These are phyloP conservation scores for Sminthurinus aureus DNA, from an alignment of 2,888 invertebrate species.

Conservation along the genomic window DNA sequence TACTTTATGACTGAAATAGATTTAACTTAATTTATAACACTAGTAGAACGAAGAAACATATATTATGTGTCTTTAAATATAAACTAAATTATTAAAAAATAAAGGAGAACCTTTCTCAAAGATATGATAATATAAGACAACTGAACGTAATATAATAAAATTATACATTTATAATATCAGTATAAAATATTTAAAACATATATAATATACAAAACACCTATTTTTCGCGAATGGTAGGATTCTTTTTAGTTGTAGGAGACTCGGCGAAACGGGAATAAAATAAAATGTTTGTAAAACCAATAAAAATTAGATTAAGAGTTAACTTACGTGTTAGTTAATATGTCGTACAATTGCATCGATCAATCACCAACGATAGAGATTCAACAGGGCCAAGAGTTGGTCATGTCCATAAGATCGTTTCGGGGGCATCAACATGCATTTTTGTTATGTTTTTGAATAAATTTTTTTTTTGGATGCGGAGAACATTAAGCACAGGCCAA, in stretches of 20 bases:
- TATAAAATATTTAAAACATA: too few species aligned
- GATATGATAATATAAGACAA: too few species aligned
- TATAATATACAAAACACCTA: too few species aligned
- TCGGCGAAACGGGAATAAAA: conserved; percentile 43
- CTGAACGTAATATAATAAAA: too few species aligned
- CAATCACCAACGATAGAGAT: conserved; percentile 37
- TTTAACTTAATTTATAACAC: too few species aligned
- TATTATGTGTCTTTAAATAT: too few species aligned
- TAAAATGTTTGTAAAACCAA: neutral
- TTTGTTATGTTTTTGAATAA: conserved; percentile 44
- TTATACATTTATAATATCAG: too few species aligned
- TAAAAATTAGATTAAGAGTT: conserved; percentile 23
- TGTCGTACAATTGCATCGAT: conserved; percentile 38
- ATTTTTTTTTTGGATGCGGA: conserved; percentile 53
- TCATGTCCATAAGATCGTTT: conserved; percentile 43
- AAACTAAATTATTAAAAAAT: too few species aligned
- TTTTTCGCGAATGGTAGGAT: too few species aligned
- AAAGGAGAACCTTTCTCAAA: too few species aligned
- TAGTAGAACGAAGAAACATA: too few species aligned
- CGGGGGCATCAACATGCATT: conserved; percentile 56
- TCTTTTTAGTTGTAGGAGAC: neutral
- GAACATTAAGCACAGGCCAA: conserved; percentile 60
- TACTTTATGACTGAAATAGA: too few species aligned
- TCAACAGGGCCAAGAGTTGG: conserved; percentile 29
- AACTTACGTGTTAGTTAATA: conserved; percentile 45